Base-by-base conservation (phyloP, 2,113 vertebrate genomes). In the Boulengeromyrus knoepffleri region DNA sequence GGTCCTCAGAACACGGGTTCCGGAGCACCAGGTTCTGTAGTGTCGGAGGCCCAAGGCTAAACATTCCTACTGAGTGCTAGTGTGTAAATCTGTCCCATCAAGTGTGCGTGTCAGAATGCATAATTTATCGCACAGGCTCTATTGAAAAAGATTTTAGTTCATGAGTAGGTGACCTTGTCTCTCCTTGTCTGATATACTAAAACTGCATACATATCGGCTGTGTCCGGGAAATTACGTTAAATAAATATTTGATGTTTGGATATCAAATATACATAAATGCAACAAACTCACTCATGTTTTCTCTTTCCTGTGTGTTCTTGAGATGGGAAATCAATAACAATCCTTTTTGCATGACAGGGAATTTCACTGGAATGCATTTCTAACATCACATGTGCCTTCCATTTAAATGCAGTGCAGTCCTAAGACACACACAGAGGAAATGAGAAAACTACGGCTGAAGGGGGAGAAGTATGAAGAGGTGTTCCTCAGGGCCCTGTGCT, bases 91-190 rank as follows among this genome's bases (percentile, higher is more conserved):
- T 13, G 15, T 24, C 87, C 19, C 58, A 36, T 58, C 19, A 13
- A 62, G 53, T 50, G 42, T 15, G 21, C 9, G 3, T 42, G 42
- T 39, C 87, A 50, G 15, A 62, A 45, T 45, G 49, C 56, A 62
- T 58, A 24, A 62, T 66, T 88, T 66, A 42, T 45, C 27, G 10
- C 87, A 88, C 10, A 31, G 21, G 24, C 31, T 53, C 49, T 31
- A n/a, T 87, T 50, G 49, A 87, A 53, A 87, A 27, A 87, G 85
- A 52, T 52, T 87, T 87, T 50, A 88, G 53, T 88, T 88, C 31
- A 56, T 53, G 49, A 56, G 50, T 53, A 39, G 49, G 50, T 53
- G 85, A 53, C 85, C 85, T 87, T 62, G 53, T 62, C 53, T 66
- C 52, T 46, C 46, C 53, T 88, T 58, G 31, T 58, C 53, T 62